phyloP scores from a whole-genome alignment of 64 coral and sea anemone genomes.

The Montipora cactus region DNA sequence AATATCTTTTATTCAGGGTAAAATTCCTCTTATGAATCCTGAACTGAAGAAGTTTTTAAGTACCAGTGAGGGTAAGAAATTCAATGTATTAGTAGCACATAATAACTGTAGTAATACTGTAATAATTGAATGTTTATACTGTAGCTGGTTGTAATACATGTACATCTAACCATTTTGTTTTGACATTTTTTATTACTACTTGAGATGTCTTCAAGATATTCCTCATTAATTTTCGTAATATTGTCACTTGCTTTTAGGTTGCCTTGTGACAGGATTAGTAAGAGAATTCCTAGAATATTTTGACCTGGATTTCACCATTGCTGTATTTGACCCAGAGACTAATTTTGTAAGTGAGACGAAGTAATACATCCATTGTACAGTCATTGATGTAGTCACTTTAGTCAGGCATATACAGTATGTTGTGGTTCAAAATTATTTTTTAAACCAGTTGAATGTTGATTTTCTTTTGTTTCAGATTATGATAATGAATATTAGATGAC shows the following conservation, averaged over 20 bases:
- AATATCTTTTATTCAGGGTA: conserved; percentile 61
- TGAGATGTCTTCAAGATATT: neutral
- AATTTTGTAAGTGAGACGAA: conserved; percentile 88
- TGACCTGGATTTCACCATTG: conserved; percentile 96
- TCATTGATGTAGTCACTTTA: too few relatives aligned
- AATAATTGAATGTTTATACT: too few relatives aligned
- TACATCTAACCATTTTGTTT: too few relatives aligned
- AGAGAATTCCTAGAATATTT: conserved; percentile 97
- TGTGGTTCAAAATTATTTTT: too few relatives aligned
- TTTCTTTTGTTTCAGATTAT: too few relatives aligned
- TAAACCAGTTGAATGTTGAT: too few relatives aligned
- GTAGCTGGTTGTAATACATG: too few relatives aligned
- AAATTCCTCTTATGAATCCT: conserved; percentile 82
- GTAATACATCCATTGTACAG: neutral
- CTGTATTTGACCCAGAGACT: conserved; percentile 98
- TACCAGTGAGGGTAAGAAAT: conserved; percentile 82
- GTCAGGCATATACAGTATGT: too few relatives aligned
- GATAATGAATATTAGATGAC: too few relatives aligned
- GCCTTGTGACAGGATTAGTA: conserved; percentile 89
- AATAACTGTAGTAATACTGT: too few relatives aligned
- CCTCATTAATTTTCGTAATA: neutral
- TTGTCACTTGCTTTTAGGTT: conserved; percentile 52
- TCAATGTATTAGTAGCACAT: too few relatives aligned
- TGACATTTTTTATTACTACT: too few relatives aligned
- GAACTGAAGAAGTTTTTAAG: conserved; percentile 90